Base-by-base conservation (phyloP, 2,888 invertebrate species). In the Morpho helenor region DNA sequence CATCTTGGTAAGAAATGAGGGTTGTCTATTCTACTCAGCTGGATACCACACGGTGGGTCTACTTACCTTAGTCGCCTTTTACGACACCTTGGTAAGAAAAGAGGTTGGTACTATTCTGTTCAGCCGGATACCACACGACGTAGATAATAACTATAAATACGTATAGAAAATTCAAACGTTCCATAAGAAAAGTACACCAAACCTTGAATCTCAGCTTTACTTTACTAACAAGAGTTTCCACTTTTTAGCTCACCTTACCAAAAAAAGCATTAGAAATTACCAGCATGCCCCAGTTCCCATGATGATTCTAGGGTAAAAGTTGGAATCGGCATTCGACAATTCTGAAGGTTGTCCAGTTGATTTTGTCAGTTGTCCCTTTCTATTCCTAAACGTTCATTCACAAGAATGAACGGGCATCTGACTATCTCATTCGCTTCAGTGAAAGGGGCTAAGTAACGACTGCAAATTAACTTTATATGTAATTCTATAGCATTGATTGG, bases 381-480 rank as follows among this genome's bases (percentile, higher is more conserved):
- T 64, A 46, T 49, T 55, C 48, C 58, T 48, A 57, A 51, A 52
- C 58, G 60, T 57, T 63, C 65, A 65, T 66, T 66, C 63, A 66
- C 60, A 47, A 57, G 61, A 65, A 62, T 51, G 61, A 60, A 54
- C 45, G 59, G 49, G 57, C 44, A 62, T 61, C 49, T 50, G 52
- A 53, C 55, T 65, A 54, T 64, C 63, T 63, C 66, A 53, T 66
- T 63, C 59, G 56, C 57, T 61, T 56, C 60, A 62, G 66, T 66
- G 63, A 65, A 65, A 66, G 65, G 61, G 62, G 62, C 64, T 58
- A 58, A 57, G 52, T 63, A 61, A 47, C 49, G 57, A 55, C 49
- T 57, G 59, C 57, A 59, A 40, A 45, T 39, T 16, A 45, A 52
- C 31, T 31, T 31, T 31, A 31, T 31, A 31, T 31, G 31, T 31